Base-by-base conservation (phyloP, 2,888 invertebrate species). In the Empis stercorea region DNA sequence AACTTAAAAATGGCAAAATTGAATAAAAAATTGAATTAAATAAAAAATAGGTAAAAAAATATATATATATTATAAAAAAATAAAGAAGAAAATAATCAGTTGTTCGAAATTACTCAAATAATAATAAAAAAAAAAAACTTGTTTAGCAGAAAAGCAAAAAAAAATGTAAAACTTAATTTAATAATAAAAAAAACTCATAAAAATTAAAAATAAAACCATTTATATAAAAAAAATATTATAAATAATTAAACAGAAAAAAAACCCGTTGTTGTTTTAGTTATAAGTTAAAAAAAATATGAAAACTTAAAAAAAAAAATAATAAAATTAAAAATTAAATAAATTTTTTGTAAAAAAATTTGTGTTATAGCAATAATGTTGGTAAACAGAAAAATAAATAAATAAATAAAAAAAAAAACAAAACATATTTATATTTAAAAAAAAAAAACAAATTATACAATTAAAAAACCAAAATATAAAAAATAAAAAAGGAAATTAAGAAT, bases 151-250 rank as follows among this genome's bases (percentile, higher is more conserved):
- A 30, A 46, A 46, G 17, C 30, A 30, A 30, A 43, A n/a, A n/a
- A n/a, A n/a, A n/a, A n/a, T n/a, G n/a, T n/a, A n/a, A n/a, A n/a
- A n/a, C n/a, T n/a, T n/a, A n/a, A n/a, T n/a, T n/a, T n/a, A n/a
- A 54, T 54, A 61, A 57, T 54, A 38, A 41, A 55, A 55, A 46
- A 46, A 44, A 45, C n/a, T n/a, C n/a, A 44, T 47, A 48, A 51
- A 41, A 45, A 30, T 34, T 40, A 37, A 48, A 45, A 45, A 46
- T 32, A 50, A 44, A 44, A 44, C 40, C 42, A 45, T 39, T 27
- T 38, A 16, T n/a, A 47, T 37, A 40, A 45, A 46, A 14, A 17
- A 37, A 46, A 27, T 32, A 11, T 23, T 11, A 16, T 36, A 47
- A 36, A 42, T 20, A 46, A 34, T 20, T 46, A 51, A 38, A 51